Evolutionary conservation across 2,113 vertebrate genomes (phyloP).

Genomic region (Oreochromis niloticus): DNA sequence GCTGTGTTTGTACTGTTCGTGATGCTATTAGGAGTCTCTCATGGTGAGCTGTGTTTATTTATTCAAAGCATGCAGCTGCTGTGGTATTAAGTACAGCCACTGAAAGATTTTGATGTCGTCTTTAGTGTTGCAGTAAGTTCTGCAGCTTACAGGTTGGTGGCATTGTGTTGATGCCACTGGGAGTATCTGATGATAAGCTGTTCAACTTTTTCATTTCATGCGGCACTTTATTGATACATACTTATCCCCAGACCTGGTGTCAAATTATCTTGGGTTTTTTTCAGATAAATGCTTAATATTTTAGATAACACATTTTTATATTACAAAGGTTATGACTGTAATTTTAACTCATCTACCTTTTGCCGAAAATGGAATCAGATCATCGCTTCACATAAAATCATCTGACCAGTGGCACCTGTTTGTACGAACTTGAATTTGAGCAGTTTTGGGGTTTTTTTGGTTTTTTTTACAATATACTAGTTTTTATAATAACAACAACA

Average conservation of each 20-base stretch:
- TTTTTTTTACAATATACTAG: background rate
- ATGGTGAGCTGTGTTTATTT: background rate
- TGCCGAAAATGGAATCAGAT: background rate
- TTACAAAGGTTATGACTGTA: background rate
- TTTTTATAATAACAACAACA: background rate
- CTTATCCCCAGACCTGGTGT: accelerated
- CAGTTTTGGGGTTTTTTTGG: accelerated
- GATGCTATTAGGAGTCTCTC: background rate
- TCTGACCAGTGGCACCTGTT: background rate
- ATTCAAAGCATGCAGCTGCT: background rate
- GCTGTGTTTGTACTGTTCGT: background rate
- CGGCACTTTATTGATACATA: background rate
- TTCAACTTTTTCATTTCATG: background rate
- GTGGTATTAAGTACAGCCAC: background rate
- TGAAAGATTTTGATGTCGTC: background rate
- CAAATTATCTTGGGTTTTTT: background rate
- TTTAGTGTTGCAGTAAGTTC: background rate
- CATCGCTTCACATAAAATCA: background rate
- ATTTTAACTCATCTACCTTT: background rate
- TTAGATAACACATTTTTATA: background rate
- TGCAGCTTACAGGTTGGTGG: background rate
- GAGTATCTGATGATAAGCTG: background rate
- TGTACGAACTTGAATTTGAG: accelerated
- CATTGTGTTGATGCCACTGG: background rate
- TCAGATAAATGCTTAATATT: background rate